Base-by-base conservation (phyloP, 2,797 vertebrate genomes). In the Argentina silus region DNA sequence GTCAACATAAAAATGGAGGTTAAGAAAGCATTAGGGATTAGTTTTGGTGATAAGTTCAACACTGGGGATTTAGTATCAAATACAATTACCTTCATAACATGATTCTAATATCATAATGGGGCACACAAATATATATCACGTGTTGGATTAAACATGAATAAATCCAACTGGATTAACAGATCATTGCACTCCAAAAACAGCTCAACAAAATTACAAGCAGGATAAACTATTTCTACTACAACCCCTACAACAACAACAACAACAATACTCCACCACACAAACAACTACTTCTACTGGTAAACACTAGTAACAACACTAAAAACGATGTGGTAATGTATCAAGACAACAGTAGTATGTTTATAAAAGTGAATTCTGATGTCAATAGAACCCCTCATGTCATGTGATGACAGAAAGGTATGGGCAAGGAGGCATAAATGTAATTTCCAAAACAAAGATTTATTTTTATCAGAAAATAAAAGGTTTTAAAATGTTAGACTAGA, bases 291-390 rank as follows among this genome's bases (percentile, higher is more conserved):
- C 71, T 79, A 83, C 8, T 62, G 14, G 44, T 57, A 57, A 48
- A 69, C 57, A 75, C 45, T 8, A 79, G 62, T 66, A 55, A 61
- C 55, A 80, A 7, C 0, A 56, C n/a, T 62, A 70, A 50, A 71
- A 85, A 84, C 85, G 82, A 87, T 89, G 86, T 4, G 82, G 84
- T 86, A 81, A 84, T 81, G 85, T 82, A 82, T 82, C 73, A 27
- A 5, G 60, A 27, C 27, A 36, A 36, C 27, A 36, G 27, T 36
- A 36, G 27, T 27, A 67, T 69, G 6, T 55, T 14, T 63, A 2
- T 48, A 19, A 50, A 3, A 7, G 12, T 0, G 27, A 44, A 60
- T 19, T 7, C 14, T 44, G 10, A 14, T 43, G 7, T 14, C 15
- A 27, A 23, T 27, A 27, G 27, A 12, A 61, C 14, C 27, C 6